Conservation (phyloP, 2,797 vertebrate species). For the Myotis planiceps region DNA sequence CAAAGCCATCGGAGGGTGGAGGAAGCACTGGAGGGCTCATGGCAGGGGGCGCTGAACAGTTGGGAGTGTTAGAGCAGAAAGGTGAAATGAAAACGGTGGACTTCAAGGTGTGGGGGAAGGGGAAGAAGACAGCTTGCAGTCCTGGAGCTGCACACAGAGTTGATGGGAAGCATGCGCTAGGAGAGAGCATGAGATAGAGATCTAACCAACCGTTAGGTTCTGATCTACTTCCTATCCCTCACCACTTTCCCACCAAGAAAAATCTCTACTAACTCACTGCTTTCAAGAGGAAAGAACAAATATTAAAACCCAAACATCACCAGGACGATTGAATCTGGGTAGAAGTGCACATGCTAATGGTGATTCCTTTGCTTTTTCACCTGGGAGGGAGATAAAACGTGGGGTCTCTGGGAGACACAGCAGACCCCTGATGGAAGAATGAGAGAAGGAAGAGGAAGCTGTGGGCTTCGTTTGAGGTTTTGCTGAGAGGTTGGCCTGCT, state of each 20-base stretch:
- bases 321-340: not conserved
- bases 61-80: not conserved
- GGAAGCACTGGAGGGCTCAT: accelerated
- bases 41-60: not conserved
- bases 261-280: not conserved
- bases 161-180: accelerated
- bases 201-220: not conserved
- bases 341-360: not conserved
- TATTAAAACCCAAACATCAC: not conserved
- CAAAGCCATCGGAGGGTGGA: not conserved
- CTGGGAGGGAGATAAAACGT: not conserved
- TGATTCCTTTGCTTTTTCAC: not conserved
- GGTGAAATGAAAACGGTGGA: not conserved
- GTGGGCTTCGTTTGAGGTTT: not conserved
- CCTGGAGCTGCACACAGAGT: not conserved
- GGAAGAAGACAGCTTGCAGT: not conserved
- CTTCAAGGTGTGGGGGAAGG: not conserved
- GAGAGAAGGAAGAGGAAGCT: not conserved
- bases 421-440: not conserved
- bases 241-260: not conserved
- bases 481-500: not conserved
- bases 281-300: not conserved
- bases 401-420: not conserved
- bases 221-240: not conserved
- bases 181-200: not conserved